These are phyloP conservation scores for Littorina saxatilis DNA, from an alignment of 1,140 invertebrate species.

Conservation along the genomic window DNA sequence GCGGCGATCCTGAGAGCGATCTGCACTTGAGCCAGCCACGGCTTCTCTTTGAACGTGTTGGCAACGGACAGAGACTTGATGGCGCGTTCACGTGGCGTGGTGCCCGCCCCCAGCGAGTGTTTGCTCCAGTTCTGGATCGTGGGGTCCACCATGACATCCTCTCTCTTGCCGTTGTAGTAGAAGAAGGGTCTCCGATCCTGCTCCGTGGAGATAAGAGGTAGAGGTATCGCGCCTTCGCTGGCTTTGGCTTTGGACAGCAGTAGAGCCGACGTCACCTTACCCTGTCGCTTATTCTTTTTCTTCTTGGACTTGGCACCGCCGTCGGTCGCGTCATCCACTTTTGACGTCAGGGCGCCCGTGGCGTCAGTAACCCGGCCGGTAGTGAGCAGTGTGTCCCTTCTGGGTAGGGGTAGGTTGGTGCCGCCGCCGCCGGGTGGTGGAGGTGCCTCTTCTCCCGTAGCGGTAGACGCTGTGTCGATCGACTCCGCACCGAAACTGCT, in stretches of 20 bases:
- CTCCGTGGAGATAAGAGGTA: conserved; percentile 60
- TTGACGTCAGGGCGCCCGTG: neutral
- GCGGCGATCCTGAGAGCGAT: conserved; percentile 62
- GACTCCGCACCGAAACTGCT: conserved; percentile 15
- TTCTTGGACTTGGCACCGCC: neutral
- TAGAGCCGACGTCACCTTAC: conserved; percentile 47
- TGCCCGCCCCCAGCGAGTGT: conserved; percentile 52
- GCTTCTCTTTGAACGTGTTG: conserved; percentile 70
- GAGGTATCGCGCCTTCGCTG: conserved; percentile 57
- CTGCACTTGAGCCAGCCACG: conserved; percentile 69
- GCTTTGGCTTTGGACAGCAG: conserved; percentile 57
- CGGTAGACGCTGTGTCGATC: conserved; percentile 42
- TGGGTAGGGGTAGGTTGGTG: neutral
- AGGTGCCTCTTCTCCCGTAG: conserved; percentile 16
- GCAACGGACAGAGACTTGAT: conserved; percentile 68
- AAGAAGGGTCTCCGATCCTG: conserved; percentile 62
- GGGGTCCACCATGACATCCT: conserved; percentile 55
- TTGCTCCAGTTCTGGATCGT: conserved; percentile 61
- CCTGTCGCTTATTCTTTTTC: conserved; percentile 41
- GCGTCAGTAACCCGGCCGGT: neutral
- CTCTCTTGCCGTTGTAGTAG: conserved; percentile 60
- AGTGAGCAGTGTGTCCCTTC: neutral
- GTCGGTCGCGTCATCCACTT: neutral
- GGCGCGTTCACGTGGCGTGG: conserved; percentile 64
- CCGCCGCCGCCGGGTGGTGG: neutral